A percentile compares a stretch with the other conserved stretches of the same genome.
These are phyloP conservation scores for Heteromyza rotundicornis DNA, from an alignment of 2,888 invertebrate species.

Conservation along the genomic window DNA sequence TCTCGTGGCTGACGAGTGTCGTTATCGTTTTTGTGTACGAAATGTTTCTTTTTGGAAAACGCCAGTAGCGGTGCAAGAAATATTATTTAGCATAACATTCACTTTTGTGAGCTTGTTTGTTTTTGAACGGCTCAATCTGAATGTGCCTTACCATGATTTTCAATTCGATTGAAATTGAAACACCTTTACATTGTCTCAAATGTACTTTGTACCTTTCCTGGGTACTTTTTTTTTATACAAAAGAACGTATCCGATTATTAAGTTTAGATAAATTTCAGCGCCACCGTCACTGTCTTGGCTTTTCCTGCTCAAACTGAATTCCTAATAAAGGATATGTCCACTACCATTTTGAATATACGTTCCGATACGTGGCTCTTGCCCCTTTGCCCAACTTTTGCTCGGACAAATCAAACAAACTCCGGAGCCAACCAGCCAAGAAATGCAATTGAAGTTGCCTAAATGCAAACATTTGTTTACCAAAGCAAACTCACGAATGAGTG, in stretches of 20 bases:
- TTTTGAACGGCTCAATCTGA: too few species aligned
- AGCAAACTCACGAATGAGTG: not conserved
- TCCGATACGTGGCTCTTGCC: constrained; percentile 14
- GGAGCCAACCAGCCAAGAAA: not conserved
- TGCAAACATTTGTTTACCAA: constrained; percentile 20
- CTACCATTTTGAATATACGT: constrained; percentile 22
- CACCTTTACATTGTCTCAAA: too few species aligned
- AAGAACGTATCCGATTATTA: not conserved
- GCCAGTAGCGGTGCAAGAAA: constrained; percentile 5
- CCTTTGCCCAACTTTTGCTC: not conserved
- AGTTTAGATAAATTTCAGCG: not conserved
- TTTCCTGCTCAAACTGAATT: constrained; percentile 11
- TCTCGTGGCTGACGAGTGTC: constrained; percentile 53
- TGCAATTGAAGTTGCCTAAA: constrained; percentile 7
- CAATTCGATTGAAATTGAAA: too few species aligned
- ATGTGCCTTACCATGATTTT: too few species aligned
- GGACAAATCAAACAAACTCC: not conserved
- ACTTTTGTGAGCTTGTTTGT: too few species aligned
- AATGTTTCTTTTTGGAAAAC: not conserved
- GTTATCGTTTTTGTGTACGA: constrained; percentile 46
- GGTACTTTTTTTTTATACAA: too few species aligned
- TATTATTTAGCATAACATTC: too few species aligned
- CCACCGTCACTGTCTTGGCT: not conserved
- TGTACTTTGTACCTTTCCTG: too few species aligned
- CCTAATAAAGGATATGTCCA: constrained; percentile 22